Evolutionary conservation across 2,888 invertebrate genomes (phyloP), one percentile per base, ranked within the genome.

Genomic region (Steromphala cineraria): DNA sequence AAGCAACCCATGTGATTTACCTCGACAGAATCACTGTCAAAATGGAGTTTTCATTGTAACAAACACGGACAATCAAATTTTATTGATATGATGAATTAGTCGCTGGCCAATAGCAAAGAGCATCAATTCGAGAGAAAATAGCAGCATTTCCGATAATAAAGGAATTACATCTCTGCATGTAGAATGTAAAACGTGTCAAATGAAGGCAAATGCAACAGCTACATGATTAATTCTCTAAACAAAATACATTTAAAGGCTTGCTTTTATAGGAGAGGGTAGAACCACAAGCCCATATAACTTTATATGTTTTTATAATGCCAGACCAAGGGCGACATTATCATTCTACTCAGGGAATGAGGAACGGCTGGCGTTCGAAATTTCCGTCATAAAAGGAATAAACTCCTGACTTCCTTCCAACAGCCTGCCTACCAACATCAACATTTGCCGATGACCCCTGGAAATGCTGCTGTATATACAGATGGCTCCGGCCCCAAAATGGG

Each of bases 261-360:
- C n/a, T 13, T 71, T 71, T 71, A 71, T 71, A 17, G 40, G 31
- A 71, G 36, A 31, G 19, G 71, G 36, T 36, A 19, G 40, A 19
- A 19, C 31, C 19, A 36, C 17, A 36, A 71, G 71, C 71, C 71
- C 28, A 71, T 71, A 71, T 36, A 71, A 71, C 36, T 71, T 71
- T 71, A 71, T 71, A 71, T 71, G 71, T 71, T 71, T 71, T 71
- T 71, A 71, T 71, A 71, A 71, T 71, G 28, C 71, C 15, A 24
- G 62, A 62, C 62, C 28, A 17, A 62, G 62, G 24, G 28, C 40
- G 36, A 36, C 71, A 36, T 71, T 71, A 71, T 71, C 40, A 71
- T 71, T 31, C 71, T 31, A 40, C 31, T 36, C 40, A 40, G 17
- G 15, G 31, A 31, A 36, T 71, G 36, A 71, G 31, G 71, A 71